Conservation (phyloP, 2,888 invertebrate species). For the Eurytoma adleriae region DNA sequence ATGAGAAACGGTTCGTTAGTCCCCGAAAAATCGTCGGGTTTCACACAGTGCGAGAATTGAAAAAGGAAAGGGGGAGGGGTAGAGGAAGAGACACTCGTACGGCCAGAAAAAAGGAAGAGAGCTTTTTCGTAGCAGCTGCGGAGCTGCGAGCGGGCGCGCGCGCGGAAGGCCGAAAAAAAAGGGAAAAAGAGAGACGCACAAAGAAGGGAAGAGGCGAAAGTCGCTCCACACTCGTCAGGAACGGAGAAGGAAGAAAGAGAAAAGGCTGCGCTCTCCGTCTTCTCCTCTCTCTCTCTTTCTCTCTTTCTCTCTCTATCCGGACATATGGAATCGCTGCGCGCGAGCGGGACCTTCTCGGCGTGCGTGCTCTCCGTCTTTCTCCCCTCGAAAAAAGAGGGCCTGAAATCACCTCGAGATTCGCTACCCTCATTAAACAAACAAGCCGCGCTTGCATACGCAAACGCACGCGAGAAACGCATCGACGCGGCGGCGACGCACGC, state of each 20-base stretch:
- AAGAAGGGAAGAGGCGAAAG: conserved; percentile 55
- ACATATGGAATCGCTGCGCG: conserved; percentile 46
- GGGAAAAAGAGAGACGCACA: conserved; percentile 57
- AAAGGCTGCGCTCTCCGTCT: conserved; percentile 46
- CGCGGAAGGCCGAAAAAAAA: conserved; percentile 52
- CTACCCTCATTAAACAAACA: conserved; percentile 74
- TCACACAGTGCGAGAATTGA: conserved; percentile 35
- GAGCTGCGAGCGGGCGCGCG: conserved; percentile 16
- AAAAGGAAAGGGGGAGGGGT: conserved; percentile 53
- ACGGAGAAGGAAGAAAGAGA: conserved; percentile 31
- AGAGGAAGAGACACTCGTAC: conserved; percentile 38
- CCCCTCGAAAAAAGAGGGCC: conserved; percentile 59
- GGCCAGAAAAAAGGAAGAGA: conserved; percentile 45
- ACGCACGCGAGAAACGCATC: conserved; percentile 11
- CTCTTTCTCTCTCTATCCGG: conserved; percentile 21
- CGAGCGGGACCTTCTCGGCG: conserved; percentile 17
- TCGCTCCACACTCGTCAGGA: conserved; percentile 21
- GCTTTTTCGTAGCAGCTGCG: conserved; percentile 53
- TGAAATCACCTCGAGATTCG: conserved; percentile 75
- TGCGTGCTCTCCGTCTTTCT: conserved; percentile 10
- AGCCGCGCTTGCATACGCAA: conserved; percentile 69
- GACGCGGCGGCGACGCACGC: not conserved
- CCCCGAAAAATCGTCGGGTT: conserved; percentile 68
- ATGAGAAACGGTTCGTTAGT: conserved; percentile 73
- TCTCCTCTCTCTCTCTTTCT: conserved; percentile 11